phyloP scores from a whole-genome alignment of 2,113 vertebrate species.

The Centrocercus urophasianus region DNA sequence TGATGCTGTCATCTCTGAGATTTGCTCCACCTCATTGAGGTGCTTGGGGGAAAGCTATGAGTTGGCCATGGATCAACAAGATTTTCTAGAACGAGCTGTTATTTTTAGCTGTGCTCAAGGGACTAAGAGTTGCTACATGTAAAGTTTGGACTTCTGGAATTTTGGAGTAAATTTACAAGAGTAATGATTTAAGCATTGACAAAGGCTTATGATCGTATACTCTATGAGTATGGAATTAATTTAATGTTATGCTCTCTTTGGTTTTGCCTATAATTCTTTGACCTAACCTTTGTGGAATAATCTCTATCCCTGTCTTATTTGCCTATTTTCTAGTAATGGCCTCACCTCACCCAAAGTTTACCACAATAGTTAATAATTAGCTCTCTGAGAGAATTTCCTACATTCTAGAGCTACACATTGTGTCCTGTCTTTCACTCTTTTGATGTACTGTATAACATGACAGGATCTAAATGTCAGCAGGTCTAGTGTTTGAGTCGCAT shows the following conservation, averaged over 20 bases:
- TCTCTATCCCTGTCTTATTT: not conserved
- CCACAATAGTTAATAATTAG: not conserved
- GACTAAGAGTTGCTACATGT: not conserved
- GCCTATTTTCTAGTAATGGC: not conserved
- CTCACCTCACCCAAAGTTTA: not conserved
- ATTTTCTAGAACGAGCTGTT: not conserved
- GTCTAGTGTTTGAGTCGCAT: slow-evolving; percentile 7
- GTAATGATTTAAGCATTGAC: not conserved
- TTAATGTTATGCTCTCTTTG: not conserved
- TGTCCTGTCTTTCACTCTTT: not conserved
- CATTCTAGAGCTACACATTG: not conserved
- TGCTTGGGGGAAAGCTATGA: not conserved
- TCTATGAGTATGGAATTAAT: not conserved
- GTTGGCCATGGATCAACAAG: not conserved
- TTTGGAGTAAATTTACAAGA: not conserved
- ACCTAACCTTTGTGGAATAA: not conserved
- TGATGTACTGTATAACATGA: not conserved
- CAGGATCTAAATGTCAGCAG: not conserved
- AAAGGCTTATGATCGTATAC: not conserved
- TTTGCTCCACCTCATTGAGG: not conserved
- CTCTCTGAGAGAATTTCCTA: slow-evolving; percentile 8
- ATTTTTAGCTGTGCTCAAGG: not conserved
- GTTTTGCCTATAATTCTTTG: not conserved
- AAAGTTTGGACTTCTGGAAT: not conserved
- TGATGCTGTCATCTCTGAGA: not conserved